Evolutionary conservation across 92 coral and sea anemone species (phyloP).

Genomic region (Porites evermanni): DNA sequence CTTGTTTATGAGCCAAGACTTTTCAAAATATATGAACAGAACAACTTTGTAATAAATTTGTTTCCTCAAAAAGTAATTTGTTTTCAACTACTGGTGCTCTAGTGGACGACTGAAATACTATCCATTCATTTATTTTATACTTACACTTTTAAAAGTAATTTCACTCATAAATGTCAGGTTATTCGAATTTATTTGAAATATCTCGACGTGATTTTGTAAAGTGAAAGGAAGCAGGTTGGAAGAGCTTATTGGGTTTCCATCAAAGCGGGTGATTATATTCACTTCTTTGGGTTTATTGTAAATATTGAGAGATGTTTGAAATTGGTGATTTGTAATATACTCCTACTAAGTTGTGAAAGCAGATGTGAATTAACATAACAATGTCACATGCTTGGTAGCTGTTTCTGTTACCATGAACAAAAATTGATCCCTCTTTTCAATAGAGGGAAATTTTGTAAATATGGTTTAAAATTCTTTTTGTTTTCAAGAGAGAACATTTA

Average conservation of each 20-base stretch:
- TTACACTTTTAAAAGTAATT: neutral
- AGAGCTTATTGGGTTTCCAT: slow-evolving; percentile 31
- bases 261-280: slow-evolving; percentile 74
- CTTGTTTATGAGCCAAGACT: slow-evolving; percentile 5
- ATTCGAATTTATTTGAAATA: neutral
- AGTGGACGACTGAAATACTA: neutral
- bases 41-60: slow-evolving; percentile 9
- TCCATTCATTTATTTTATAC: neutral
- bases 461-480: neutral
- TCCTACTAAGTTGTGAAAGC: slow-evolving; percentile 71
- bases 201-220: neutral
- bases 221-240: slow-evolving; percentile 1
- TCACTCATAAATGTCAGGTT: neutral
- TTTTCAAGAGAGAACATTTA: slow-evolving; percentile 13
- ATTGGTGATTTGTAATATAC: slow-evolving; percentile 89
- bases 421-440: neutral
- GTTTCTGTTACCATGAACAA: slow-evolving; percentile 33
- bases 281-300: slow-evolving; percentile 70
- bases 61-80: neutral
- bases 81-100: neutral
- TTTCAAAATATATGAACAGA: neutral
- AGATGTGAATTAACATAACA: slow-evolving; percentile 89
- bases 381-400: slow-evolving; percentile 64
- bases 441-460: slow-evolving; percentile 5
- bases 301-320: slow-evolving; percentile 84